Conservation (phyloP, 2,113 vertebrate species). For the Bagarius yarrelli region DNA sequence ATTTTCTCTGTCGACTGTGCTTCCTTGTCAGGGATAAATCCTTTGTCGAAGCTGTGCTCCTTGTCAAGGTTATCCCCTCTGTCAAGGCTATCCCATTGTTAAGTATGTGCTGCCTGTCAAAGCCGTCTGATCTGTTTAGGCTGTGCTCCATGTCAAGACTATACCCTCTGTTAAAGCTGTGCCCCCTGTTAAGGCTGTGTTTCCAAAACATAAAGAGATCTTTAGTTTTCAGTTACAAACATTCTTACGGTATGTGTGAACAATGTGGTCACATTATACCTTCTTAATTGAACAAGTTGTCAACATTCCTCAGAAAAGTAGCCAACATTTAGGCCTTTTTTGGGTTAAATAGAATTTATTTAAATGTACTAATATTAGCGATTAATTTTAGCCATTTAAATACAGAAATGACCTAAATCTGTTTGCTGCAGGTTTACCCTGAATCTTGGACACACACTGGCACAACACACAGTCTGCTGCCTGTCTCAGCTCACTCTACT, state of each 20-base stretch:
- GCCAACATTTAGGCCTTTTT: no score
- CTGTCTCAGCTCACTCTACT: slow-evolving; percentile 2
- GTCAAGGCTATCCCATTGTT: not conserved
- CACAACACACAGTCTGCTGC: not conserved
- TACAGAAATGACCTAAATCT: not conserved
- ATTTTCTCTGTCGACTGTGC: not conserved
- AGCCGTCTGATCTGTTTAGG: no score
- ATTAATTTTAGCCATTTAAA: not conserved
- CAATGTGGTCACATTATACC: not conserved
- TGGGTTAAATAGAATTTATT: no score
- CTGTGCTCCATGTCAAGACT: not conserved
- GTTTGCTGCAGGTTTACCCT: not conserved
- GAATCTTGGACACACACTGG: not conserved
- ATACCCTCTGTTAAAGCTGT: not conserved
- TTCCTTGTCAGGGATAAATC: not conserved
- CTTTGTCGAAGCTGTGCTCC: not conserved
- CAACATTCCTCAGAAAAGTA: no score
- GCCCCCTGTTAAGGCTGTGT: not conserved
- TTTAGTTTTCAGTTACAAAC: not conserved
- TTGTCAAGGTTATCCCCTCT: not conserved
- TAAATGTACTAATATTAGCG: no score
- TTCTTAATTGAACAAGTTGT: no score
- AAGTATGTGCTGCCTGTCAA: not conserved
- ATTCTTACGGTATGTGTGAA: not conserved
- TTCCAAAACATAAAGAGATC: not conserved